These are phyloP conservation scores for Osmoderma eremita DNA, from an alignment of 2,888 invertebrate genomes.

Conservation along the genomic window DNA sequence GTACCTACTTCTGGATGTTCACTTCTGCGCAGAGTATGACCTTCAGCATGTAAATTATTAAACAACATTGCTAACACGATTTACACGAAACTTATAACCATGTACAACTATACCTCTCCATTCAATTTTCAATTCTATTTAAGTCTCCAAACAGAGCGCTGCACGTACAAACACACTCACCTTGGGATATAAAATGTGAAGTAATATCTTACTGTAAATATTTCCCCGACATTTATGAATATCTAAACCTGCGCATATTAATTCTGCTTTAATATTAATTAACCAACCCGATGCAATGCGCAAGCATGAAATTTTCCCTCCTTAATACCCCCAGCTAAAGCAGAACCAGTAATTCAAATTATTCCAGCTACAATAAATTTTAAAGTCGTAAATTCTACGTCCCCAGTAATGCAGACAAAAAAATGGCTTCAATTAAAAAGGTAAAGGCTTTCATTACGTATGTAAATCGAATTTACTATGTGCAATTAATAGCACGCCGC, in stretches of 20 bases:
- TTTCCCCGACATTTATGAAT: conserved; percentile 17
- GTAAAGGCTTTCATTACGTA: conserved; percentile 25
- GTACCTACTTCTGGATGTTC: too few species aligned
- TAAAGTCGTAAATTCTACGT: conserved; percentile 19
- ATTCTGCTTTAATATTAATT: conserved; percentile 34
- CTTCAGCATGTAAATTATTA: too few species aligned
- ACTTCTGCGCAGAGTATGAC: too few species aligned
- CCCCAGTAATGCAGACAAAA: conserved; percentile 26
- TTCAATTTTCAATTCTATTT: conserved; percentile 3
- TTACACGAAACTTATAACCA: too few species aligned
- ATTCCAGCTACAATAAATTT: conserved; percentile 20
- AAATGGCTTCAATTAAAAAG: conserved; percentile 14
- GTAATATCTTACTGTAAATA: conserved; percentile 26
- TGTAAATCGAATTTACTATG: conserved; percentile 18
- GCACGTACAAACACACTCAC: background rate
- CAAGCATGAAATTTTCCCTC: background rate
- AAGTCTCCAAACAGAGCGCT: background rate
- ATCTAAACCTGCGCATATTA: conserved; percentile 22
- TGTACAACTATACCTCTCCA: too few species aligned
- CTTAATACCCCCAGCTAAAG: conserved; percentile 9
- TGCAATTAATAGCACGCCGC: background rate
- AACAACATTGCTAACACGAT: too few species aligned
- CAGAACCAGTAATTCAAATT: conserved; percentile 20
- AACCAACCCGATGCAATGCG: conserved; percentile 1
- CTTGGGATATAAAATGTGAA: conserved; percentile 1